Base-by-base conservation (phyloP, 2,797 vertebrate genomes). In the Alfaro cultratus region DNA sequence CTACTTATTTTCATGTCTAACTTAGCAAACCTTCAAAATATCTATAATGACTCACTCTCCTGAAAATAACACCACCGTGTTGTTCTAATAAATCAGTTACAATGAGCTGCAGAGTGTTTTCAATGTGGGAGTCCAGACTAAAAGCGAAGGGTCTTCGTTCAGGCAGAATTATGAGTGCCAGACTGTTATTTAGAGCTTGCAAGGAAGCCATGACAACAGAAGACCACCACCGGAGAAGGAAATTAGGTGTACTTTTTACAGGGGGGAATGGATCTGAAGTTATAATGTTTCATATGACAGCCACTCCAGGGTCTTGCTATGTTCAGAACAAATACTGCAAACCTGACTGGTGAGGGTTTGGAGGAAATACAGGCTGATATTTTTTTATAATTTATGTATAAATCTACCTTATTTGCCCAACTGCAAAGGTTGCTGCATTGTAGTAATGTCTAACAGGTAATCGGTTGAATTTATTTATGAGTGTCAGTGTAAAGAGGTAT, bases 141-240 rank as follows among this genome's bases (percentile, higher is more conserved):
- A 89, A 92, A 87, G 87, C 75, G 76, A 88, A 87, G 81, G 68
- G 75, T 75, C 81, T 85, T 77, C 47, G 26, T 74, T 75, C 78
- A 92, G 87, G 85, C 86, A 88, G 89, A 93, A 93, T 93, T 92
- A 94, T 89, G 83, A 92, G 81, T 86, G 77, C 34, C 43, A 83
- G 87, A 78, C 87, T 90, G 90, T 93, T 94, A 94, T 94, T 95
- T 93, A 90, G 92, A 93, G 91, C 91, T 90, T 87, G 49, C 73
- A 49, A 68, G 94, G 88, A 71, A 88, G 78, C 89, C 93, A 95
- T 94, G 94, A 94, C 94, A 94, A 95, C 94, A 89, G 90, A 87
- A 80, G 87, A 90, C 90, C 85, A 83, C 85, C 87, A 88, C 88
- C 86, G 83, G 76, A 77, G 51, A 86, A 84, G 78, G 29, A 85